Evolutionary conservation across 2,888 invertebrate genomes (phyloP), one percentile per base, ranked within the genome.

Genomic region (Spisula solida): DNA sequence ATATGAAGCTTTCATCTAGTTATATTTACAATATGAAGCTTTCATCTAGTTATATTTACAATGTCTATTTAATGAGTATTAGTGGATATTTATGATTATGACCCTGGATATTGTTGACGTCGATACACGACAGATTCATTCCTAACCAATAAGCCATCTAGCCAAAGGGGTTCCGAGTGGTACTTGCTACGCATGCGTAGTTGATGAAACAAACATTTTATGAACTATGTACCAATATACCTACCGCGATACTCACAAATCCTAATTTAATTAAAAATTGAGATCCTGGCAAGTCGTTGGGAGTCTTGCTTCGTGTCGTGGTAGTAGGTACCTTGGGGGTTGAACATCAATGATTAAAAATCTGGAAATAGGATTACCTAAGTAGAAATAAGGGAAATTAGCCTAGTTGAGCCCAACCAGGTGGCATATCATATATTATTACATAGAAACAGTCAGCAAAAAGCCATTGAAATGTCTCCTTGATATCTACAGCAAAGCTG

Each of bases 341-440:
- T 75, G 82, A 85, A 86, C 85, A 82, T 86, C 88, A 86, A 82
- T 86, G 86, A 82, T 85, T 85, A 79, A 85, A 86, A 60, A 88
- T 88, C 88, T 88, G 88, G 81, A 88, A 88, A 88, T 85, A 88
- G 88, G 82, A 88, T 41, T 60, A 78, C 85, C 88, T 88, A 34
- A 48, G 75, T 86, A 82, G 70, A 85, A 56, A 85, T 56, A 34
- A 41, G 20, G 82, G 88, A 75, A 88, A 86, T 66, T 47, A 55
- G 66, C 88, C 88, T 55, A 83, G 83, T 75, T 75, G 75, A 31
- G 85, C 29, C 20, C 83, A 83, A 83, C 83, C 83, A 83, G 83
- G 83, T 83, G 70, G 51, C 83, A 82, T 81, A 55, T n/a, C n/a
- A 29, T 51, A 16, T 51, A 51, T n/a, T 51, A 16, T 81, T 55